Conservation (phyloP, 2,113 vertebrate species). For the Vimba vimba region DNA sequence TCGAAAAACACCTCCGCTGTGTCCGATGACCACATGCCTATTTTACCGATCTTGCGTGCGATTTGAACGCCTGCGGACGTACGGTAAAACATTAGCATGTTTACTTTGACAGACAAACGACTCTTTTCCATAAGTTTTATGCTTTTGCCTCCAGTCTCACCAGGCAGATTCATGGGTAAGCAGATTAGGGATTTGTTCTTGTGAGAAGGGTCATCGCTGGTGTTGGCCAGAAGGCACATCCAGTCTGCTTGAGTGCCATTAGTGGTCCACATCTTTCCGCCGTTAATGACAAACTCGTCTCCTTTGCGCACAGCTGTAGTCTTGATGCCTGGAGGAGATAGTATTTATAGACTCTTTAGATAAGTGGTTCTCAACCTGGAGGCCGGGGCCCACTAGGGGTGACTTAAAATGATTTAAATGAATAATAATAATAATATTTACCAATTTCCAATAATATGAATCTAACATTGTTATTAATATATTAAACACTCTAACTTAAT, state of each 20-base stretch:
- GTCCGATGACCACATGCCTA: slow-evolving; percentile 86
- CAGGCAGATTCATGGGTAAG: slow-evolving; percentile 81
- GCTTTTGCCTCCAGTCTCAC: slow-evolving; percentile 62
- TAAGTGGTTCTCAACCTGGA: not conserved
- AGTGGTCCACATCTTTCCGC: slow-evolving; percentile 85
- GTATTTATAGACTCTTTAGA: not conserved
- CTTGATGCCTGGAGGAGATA: slow-evolving; percentile 73
- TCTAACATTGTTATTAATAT: not conserved
- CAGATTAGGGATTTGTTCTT: slow-evolving; percentile 85
- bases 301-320: slow-evolving; percentile 81
- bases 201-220: slow-evolving; percentile 75
- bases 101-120: not conserved
- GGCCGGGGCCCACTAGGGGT: not conserved
- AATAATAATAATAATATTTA: not conserved
- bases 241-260: slow-evolving; percentile 80
- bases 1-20: slow-evolving; percentile 86
- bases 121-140: not conserved
- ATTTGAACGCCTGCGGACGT: slow-evolving; percentile 76
- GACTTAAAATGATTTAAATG: not conserved
- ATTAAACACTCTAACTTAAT: not conserved
- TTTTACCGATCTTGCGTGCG: slow-evolving; percentile 83
- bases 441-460: not conserved
- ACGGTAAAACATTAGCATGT: not conserved
- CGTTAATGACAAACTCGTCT: slow-evolving; percentile 80
- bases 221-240: slow-evolving; percentile 85